A percentile compares a stretch with the other conserved stretches of the same genome.
Conservation (phyloP, 2,113 vertebrate genomes). For the Probosciger aterrimus region DNA sequence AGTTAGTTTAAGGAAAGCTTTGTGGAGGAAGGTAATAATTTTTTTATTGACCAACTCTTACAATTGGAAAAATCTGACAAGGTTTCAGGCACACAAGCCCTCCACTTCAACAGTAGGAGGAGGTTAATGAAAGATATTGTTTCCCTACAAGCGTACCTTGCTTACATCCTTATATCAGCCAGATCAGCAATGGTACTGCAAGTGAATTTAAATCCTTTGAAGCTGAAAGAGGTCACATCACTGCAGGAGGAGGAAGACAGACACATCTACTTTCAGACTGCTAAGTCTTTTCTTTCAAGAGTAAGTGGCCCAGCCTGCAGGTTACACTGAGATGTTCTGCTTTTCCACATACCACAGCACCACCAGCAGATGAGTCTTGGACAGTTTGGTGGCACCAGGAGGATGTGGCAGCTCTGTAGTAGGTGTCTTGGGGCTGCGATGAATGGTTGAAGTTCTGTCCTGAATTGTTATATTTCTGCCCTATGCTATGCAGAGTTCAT, state of each 20-base stretch:
- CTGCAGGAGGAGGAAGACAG: not conserved
- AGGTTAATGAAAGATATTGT: not conserved
- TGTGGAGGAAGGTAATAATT: not conserved
- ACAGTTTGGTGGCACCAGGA: rapidly evolving
- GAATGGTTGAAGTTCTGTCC: not conserved
- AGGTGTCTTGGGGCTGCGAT: not conserved
- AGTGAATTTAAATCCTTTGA: not conserved
- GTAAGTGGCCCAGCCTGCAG: not conserved
- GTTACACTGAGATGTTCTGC: rapidly evolving
- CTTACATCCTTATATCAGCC: not conserved
- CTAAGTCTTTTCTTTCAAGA: not conserved
- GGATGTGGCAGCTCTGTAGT: not conserved
- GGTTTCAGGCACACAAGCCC: not conserved
- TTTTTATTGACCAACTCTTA: not conserved
- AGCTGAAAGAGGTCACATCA: not conserved
- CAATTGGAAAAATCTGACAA: not conserved
- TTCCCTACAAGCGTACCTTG: not conserved
- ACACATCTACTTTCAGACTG: not conserved
- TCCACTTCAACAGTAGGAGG: not conserved
- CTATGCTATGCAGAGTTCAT: not conserved
- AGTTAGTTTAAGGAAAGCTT: not conserved
- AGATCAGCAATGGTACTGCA: not conserved
- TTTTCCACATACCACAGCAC: not conserved
- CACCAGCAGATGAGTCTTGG: not conserved
- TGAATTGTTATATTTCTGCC: not conserved